Evolutionary conservation across 2,797 vertebrate genomes (phyloP).

Genomic region (Columba guinea): DNA sequence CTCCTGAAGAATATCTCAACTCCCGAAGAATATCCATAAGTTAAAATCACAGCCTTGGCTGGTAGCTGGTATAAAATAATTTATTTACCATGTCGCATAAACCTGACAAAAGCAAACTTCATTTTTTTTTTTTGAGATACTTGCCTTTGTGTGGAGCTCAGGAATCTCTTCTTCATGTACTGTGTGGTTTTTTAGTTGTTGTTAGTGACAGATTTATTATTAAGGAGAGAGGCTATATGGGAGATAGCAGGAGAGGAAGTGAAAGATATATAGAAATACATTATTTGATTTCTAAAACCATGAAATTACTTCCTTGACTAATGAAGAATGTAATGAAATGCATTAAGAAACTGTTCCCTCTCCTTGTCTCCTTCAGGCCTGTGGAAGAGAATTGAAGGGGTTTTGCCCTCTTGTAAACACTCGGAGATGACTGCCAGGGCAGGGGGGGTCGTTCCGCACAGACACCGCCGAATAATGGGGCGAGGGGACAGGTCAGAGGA

Average conservation of each 20-base stretch:
- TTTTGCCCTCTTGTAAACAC: background rate
- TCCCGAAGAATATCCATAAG: background rate
- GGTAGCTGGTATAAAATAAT: background rate
- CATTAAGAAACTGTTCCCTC: background rate
- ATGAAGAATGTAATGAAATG: background rate
- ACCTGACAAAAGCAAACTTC: background rate
- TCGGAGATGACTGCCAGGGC: background rate
- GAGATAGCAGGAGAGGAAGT: constrained; percentile 17
- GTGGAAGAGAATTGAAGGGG: background rate
- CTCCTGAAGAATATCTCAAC: background rate
- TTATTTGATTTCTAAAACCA: background rate
- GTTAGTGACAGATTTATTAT: constrained; percentile 29
- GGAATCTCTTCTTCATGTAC: background rate
- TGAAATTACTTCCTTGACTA: background rate
- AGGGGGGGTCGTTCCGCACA: background rate
- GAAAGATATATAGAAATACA: constrained; percentile 31
- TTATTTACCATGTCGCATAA: background rate
- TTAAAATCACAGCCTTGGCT: background rate
- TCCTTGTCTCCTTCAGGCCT: background rate
- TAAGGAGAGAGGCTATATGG: background rate
- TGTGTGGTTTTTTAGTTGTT: background rate
- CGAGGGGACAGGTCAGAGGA: background rate
- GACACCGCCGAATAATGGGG: background rate
- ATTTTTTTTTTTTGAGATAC: background rate
- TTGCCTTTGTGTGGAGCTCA: background rate